phyloP scores from a whole-genome alignment of 2,888 invertebrate genomes.

The Nowickia ferox region DNA sequence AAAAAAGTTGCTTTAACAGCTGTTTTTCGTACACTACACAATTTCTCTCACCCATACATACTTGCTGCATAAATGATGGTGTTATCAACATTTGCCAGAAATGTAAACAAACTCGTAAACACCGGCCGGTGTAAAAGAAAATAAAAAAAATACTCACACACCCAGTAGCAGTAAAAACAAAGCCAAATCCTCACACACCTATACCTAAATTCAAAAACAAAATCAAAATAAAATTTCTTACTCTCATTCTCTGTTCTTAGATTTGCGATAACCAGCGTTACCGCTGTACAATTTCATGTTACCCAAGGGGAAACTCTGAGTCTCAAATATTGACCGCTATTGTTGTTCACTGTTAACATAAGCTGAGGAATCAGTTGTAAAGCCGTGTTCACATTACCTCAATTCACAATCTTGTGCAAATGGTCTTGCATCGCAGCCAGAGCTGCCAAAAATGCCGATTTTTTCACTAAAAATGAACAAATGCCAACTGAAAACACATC shows the following conservation, averaged over 20 bases:
- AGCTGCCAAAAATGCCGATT: no score
- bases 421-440: no score
- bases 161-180: constrained; percentile 56
- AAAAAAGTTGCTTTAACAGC: constrained; percentile 80
- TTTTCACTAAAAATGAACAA: no score
- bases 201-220: constrained; percentile 1
- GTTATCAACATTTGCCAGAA: constrained; percentile 58
- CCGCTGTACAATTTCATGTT: no score
- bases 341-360: no score
- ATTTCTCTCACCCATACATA: constrained; percentile 1
- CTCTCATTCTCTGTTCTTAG: constrained; percentile 57
- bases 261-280: not conserved
- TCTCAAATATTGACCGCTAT: no score
- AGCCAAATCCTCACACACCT: not conserved
- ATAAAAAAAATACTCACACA: not conserved
- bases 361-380: no score
- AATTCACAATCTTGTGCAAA: no score
- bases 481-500: no score
- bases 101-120: constrained; percentile 72
- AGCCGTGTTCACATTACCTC: no score
- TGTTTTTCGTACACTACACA: constrained; percentile 73
- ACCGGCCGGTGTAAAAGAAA: constrained; percentile 77
- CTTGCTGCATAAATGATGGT: constrained; percentile 17
- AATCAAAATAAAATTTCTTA: not conserved
- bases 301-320: no score